phyloP scores from a whole-genome alignment of 2,797 vertebrate species.

The Cirrhinus molitorella region DNA sequence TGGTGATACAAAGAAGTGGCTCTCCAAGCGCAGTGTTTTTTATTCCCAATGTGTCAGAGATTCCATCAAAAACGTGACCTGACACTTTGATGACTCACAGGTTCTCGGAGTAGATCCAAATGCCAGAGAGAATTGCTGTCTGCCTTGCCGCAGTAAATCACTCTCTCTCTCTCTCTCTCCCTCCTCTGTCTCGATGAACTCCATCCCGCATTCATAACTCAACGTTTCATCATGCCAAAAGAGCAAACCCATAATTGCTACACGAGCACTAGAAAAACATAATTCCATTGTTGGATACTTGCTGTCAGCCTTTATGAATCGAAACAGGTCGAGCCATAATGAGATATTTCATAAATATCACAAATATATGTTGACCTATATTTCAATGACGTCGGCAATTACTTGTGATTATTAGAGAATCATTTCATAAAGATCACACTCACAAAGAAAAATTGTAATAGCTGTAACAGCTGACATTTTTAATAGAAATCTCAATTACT shows the following conservation, averaged over 20 bases:
- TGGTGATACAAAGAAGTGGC: constrained; percentile 31
- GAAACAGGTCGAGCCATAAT: background rate
- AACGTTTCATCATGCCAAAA: constrained; percentile 5
- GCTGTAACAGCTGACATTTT: background rate
- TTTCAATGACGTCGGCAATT: background rate
- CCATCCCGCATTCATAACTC: constrained; percentile 16
- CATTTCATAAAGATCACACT: constrained; percentile 16
- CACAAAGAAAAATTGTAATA: background rate
- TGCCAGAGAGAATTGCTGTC: constrained; percentile 58
- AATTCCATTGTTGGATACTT: constrained; percentile 12
- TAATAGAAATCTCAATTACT: background rate
- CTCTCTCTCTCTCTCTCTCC: background rate
- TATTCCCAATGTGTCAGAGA: constrained; percentile 49
- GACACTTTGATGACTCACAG: constrained; percentile 59
- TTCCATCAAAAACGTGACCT: constrained; percentile 59
- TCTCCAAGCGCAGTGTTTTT: constrained; percentile 24
- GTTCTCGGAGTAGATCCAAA: constrained; percentile 53
- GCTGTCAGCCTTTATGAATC: background rate
- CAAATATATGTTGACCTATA: background rate
- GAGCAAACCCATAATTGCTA: constrained; percentile 42
- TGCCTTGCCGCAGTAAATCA: constrained; percentile 40
- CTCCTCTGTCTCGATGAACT: background rate
- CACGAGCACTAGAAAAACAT: constrained; percentile 17
- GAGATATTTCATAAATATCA: constrained; percentile 8
- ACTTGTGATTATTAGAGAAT: constrained; percentile 2